Percentiles rank a stretch among this genome's conserved stretches.
Conservation (phyloP, 2,888 invertebrate genomes). For the Parnassius glacialis region DNA sequence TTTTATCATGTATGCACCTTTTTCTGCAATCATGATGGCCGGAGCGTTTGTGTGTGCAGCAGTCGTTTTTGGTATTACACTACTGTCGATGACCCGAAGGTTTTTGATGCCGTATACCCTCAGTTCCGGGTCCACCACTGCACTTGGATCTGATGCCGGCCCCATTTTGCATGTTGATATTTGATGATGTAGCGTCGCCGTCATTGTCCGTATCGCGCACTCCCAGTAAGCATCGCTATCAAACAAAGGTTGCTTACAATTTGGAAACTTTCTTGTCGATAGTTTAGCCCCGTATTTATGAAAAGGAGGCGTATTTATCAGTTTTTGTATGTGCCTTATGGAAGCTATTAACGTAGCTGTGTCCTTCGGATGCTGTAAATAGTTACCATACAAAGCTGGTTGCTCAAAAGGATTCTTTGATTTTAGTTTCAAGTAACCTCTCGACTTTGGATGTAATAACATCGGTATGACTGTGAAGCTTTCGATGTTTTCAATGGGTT, state of each 20-base stretch:
- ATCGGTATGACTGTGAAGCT: constrained; percentile 77
- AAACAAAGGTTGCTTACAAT: constrained; percentile 75
- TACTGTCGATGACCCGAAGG: constrained; percentile 85
- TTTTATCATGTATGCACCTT: constrained; percentile 84
- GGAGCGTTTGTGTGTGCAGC: constrained; percentile 85
- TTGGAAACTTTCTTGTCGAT: constrained; percentile 75
- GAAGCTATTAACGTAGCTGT: constrained; percentile 81
- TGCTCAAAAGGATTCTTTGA: constrained; percentile 83
- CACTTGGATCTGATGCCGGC: constrained; percentile 73
- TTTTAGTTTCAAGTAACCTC: constrained; percentile 83
- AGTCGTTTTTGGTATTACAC: constrained; percentile 84
- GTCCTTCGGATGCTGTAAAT: constrained; percentile 83
- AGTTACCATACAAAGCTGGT: constrained; percentile 87
- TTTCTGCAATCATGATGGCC: constrained; percentile 87
- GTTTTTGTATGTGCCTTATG: constrained; percentile 75
- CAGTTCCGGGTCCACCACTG: constrained; percentile 84
- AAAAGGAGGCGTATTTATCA: constrained; percentile 81
- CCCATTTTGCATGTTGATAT: constrained; percentile 87
- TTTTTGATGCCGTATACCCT: constrained; percentile 81
- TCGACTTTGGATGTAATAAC: constrained; percentile 83
- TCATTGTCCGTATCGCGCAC: constrained; percentile 81
- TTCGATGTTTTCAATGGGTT: constrained; percentile 63
- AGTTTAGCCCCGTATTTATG: constrained; percentile 81
- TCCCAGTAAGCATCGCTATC: constrained; percentile 84
- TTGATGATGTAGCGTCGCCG: constrained; percentile 85